phyloP scores from a whole-genome alignment of 2,888 invertebrate species.

The Eristalis tenax region DNA sequence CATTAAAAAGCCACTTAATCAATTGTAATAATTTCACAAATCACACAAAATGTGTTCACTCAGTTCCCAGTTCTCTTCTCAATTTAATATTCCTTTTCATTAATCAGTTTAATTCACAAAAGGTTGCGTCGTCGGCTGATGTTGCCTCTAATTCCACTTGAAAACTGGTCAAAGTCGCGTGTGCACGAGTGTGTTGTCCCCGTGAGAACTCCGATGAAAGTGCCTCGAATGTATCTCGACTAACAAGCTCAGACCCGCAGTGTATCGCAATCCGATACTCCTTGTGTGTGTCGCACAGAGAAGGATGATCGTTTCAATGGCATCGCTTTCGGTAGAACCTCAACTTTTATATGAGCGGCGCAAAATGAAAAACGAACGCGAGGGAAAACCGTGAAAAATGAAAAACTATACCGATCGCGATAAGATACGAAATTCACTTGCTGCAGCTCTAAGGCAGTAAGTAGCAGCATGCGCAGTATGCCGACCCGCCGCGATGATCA shows the following conservation, averaged over 20 bases:
- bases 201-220: neutral
- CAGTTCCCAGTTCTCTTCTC: neutral
- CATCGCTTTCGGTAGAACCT: constrained; percentile 55
- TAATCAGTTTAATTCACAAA: neutral
- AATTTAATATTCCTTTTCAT: neutral
- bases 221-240: neutral
- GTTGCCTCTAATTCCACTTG: neutral
- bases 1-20: neutral
- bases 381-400: constrained; percentile 5
- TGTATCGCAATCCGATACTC: neutral
- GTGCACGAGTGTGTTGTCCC: neutral
- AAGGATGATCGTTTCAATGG: constrained; percentile 58
- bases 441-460: neutral
- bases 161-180: neutral
- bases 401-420: constrained; percentile 33
- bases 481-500: constrained; percentile 32
- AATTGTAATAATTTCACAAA: neutral
- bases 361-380: constrained; percentile 6
- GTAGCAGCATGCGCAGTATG: constrained; percentile 2
- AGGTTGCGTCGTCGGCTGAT: neutral
- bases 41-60: neutral
- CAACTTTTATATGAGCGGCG: constrained; percentile 60
- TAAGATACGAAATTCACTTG: constrained; percentile 38
- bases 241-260: neutral
- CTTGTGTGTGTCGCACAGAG: constrained; percentile 42